Conservation (phyloP, 2,797 vertebrate genomes). For the Etheostoma perlongum region DNA sequence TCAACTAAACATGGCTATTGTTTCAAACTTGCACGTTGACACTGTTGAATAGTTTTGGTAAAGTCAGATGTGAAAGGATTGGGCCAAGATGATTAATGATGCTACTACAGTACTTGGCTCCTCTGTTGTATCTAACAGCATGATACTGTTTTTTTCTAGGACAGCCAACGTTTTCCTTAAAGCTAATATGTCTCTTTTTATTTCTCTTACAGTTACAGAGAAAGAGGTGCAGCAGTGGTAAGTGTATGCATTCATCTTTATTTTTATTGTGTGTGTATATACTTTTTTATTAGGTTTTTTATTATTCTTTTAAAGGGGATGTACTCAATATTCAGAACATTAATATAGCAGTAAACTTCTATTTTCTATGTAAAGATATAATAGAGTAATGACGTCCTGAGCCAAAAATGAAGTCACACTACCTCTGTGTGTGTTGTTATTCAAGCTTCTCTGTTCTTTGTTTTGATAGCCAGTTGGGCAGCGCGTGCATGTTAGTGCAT, state of each 20-base stretch:
- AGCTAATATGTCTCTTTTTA: conserved; percentile 58
- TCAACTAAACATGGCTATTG: conserved; percentile 23
- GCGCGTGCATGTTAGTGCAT: too few relatives aligned
- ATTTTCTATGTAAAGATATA: too few relatives aligned
- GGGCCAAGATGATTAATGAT: conserved; percentile 57
- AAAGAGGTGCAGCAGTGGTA: conserved; percentile 85
- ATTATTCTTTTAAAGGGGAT: too few relatives aligned
- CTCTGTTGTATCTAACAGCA: conserved; percentile 25
- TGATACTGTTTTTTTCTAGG: conserved; percentile 53
- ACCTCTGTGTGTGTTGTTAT: too few relatives aligned
- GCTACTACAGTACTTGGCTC: conserved; percentile 23
- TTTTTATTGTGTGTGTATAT: too few relatives aligned
- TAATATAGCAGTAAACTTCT: too few relatives aligned
- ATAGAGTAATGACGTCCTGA: too few relatives aligned
- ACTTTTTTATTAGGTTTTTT: too few relatives aligned
- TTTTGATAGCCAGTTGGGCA: too few relatives aligned
- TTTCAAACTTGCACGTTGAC: conserved; percentile 26
- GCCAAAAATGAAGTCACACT: too few relatives aligned
- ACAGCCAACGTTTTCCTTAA: conserved; percentile 43
- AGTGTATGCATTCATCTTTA: conserved; percentile 59
- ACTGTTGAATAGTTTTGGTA: conserved; percentile 23
- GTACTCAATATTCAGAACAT: too few relatives aligned
- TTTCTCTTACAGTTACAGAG: conserved; percentile 83
- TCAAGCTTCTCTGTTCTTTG: too few relatives aligned
- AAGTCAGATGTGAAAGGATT: conserved; percentile 47